Conservation (phyloP, 2,113 vertebrate genomes). For the Circaetus cinerascens region DNA sequence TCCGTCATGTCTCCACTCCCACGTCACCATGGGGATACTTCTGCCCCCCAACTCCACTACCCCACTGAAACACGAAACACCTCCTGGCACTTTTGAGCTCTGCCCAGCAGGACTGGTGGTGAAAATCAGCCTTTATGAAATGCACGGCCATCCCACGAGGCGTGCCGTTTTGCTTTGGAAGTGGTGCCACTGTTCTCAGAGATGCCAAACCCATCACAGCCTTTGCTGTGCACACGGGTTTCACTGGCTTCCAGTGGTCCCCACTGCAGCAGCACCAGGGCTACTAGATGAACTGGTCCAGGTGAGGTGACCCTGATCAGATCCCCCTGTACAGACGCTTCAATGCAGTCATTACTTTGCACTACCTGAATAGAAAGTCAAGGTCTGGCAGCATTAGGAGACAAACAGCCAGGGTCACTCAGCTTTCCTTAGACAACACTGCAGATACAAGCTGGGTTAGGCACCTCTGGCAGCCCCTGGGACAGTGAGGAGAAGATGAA, state of each 20-base stretch:
- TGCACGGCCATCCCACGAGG: rapidly evolving
- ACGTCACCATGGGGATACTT: background rate
- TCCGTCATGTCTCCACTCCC: background rate
- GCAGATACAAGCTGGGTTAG: background rate
- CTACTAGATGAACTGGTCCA: background rate
- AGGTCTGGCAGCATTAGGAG: background rate
- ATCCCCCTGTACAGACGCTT: rapidly evolving
- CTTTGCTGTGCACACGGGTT: rapidly evolving
- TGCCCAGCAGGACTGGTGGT: background rate
- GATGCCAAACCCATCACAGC: background rate
- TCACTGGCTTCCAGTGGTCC: background rate
- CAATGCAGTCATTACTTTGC: background rate
- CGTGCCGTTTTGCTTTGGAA: background rate
- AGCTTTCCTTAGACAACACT: background rate
- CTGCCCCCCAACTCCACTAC: background rate
- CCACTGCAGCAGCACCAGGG: background rate
- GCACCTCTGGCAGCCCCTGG: background rate
- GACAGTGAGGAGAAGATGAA: background rate
- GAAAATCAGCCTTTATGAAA: background rate
- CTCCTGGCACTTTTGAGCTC: background rate
- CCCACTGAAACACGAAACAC: background rate
- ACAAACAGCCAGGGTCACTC: background rate
- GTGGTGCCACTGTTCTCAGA: background rate
- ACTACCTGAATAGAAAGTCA: background rate
- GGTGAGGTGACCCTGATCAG: background rate